Percentiles rank a stretch among this genome's conserved stretches.
phyloP scores from a whole-genome alignment of 2,888 invertebrate genomes.

The Drosophila acutilabella region DNA sequence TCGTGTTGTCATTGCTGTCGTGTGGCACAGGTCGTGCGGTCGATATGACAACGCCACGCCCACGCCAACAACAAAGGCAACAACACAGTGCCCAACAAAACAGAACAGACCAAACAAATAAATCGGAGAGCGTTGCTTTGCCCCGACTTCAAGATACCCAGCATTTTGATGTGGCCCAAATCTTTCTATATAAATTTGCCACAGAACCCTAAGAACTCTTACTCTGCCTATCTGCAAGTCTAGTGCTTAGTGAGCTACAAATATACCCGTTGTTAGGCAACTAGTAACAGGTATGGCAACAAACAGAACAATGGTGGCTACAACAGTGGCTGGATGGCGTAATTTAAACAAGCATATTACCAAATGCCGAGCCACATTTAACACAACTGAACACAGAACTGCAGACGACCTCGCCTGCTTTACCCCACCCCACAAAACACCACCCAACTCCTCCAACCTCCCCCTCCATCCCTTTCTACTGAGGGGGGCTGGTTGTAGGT shows the following conservation, averaged over 20 bases:
- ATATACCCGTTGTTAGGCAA: neutral
- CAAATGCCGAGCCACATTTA: constrained; percentile 69
- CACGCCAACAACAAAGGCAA: constrained; percentile 31
- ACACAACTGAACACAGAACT: constrained; percentile 30
- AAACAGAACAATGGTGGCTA: constrained; percentile 10
- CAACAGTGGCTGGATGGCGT: constrained; percentile 45
- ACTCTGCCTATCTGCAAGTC: too few relatives aligned
- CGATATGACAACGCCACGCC: constrained; percentile 79
- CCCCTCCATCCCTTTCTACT: too few relatives aligned
- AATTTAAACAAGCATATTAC: constrained; percentile 76
- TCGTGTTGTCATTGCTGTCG: constrained; percentile 52
- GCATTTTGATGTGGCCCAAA: neutral
- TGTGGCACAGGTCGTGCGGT: constrained; percentile 68
- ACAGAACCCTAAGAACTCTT: too few relatives aligned
- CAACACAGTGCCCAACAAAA: constrained; percentile 9
- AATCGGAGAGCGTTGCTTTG: too few relatives aligned
- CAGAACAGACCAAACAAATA: constrained; percentile 1
- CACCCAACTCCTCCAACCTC: neutral
- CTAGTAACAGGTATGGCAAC: neutral
- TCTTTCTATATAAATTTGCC: too few relatives aligned
- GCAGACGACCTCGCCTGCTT: constrained; percentile 26
- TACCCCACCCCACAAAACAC: neutral
- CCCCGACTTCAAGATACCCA: neutral
- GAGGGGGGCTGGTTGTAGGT: constrained; percentile 43
- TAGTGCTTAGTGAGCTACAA: too few relatives aligned